Conservation (phyloP, 64 coral and sea anemone species). For the Pocillopora verrucosa region DNA sequence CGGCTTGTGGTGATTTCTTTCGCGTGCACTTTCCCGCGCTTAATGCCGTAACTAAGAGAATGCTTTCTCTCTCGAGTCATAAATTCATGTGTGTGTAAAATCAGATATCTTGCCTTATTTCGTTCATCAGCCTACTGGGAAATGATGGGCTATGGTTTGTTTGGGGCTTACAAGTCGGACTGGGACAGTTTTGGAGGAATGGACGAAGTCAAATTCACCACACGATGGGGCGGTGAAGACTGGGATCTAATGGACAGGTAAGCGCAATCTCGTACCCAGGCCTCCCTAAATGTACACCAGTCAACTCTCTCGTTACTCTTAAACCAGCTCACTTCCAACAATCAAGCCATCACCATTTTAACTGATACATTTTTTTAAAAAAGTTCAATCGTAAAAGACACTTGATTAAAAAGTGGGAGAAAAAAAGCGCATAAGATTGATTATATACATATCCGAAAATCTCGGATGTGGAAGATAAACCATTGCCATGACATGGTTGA, state of each 20-base stretch:
- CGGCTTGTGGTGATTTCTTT: neutral
- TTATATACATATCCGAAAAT: no score
- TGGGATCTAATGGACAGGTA: slow-evolving; percentile 66
- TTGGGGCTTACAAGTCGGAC: slow-evolving; percentile 64
- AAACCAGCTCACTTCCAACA: no score
- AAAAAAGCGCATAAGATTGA: no score
- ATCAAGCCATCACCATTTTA: no score
- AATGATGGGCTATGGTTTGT: slow-evolving; percentile 57
- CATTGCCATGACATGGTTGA: no score
- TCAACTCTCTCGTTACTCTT: no score
- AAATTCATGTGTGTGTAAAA: neutral
- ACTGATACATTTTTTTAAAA: no score
- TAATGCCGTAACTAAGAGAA: neutral
- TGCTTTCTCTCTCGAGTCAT: neutral
- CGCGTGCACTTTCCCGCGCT: neutral
- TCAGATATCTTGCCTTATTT: neutral
- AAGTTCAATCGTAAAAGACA: no score
- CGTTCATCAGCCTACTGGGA: slow-evolving; percentile 46
- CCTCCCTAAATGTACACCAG: neutral
- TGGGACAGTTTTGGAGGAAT: slow-evolving; percentile 71
- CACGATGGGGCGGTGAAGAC: slow-evolving; percentile 68
- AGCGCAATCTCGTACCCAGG: neutral
- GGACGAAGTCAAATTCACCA: slow-evolving; percentile 39
- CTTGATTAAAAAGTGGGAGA: no score
- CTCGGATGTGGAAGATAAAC: no score